A percentile compares a stretch with the other conserved stretches of the same genome.
Evolutionary conservation across 2,797 vertebrate genomes (phyloP).

Genomic region (Varecia variegata): DNA sequence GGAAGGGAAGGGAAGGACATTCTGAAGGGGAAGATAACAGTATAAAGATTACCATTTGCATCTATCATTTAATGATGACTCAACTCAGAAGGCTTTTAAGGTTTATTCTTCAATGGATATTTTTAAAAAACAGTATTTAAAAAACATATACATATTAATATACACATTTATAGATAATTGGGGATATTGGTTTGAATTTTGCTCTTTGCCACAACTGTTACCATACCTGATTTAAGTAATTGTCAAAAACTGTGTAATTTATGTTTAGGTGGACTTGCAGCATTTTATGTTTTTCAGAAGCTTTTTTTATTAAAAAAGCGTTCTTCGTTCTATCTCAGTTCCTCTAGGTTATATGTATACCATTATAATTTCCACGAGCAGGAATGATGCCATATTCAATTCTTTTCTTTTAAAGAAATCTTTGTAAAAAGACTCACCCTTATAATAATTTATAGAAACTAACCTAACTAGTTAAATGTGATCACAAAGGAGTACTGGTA

Average conservation of each 20-base stretch:
- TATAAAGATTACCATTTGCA: neutral
- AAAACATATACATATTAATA: neutral
- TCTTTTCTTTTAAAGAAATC: neutral
- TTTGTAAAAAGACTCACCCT: neutral
- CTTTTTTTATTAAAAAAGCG: neutral
- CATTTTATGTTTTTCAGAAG: neutral
- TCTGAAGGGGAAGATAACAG: neutral
- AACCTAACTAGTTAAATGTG: neutral
- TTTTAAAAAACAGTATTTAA: neutral
- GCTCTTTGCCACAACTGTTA: neutral
- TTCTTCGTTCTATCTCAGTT: neutral
- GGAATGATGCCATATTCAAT: neutral
- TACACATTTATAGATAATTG: neutral
- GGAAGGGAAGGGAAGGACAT: too few relatives aligned
- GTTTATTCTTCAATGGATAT: neutral
- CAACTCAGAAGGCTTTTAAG: neutral
- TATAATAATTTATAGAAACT: neutral
- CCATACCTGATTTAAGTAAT: neutral
- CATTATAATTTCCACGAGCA: neutral
- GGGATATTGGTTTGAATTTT: neutral
- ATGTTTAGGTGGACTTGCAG: neutral
- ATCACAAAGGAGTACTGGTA: neutral
- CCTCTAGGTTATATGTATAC: neutral
- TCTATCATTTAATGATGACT: neutral
- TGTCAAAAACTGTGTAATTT: neutral